Percentiles rank a stretch among this genome's conserved stretches.
Evolutionary conservation across 92 coral and sea anemone species (phyloP).

Genomic region (Porites rus): DNA sequence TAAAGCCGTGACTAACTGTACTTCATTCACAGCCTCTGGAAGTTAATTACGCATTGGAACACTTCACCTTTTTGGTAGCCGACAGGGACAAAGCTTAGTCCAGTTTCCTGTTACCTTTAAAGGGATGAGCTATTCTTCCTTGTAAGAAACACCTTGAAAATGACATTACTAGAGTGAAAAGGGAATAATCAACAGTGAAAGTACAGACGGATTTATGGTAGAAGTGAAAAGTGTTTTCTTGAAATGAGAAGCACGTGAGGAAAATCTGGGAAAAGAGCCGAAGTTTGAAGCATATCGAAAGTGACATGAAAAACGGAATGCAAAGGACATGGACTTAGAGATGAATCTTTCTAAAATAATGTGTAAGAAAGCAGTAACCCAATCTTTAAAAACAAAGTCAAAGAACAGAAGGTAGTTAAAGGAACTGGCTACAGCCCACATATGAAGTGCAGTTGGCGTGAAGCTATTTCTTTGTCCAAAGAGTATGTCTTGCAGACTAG

Average conservation of each 20-base stretch:
- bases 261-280: slow-evolving; percentile 20
- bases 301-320: slow-evolving; percentile 48
- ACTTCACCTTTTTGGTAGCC: slow-evolving; percentile 52
- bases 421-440: slow-evolving; percentile 30
- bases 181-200: slow-evolving; percentile 59
- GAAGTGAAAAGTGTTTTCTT: slow-evolving; percentile 62
- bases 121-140: slow-evolving; percentile 49
- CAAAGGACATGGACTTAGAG: slow-evolving; percentile 44
- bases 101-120: slow-evolving; percentile 41
- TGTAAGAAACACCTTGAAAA: slow-evolving; percentile 67
- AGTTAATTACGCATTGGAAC: slow-evolving; percentile 29
- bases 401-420: slow-evolving; percentile 34
- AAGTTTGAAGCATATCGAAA: slow-evolving; percentile 33
- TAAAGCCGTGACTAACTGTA: slow-evolving; percentile 35
- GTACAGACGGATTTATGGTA: slow-evolving; percentile 62
- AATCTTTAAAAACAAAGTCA: slow-evolving; percentile 19
- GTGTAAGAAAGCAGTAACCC: slow-evolving; percentile 36
- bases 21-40: slow-evolving; percentile 74
- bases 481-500: neutral
- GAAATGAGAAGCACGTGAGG: slow-evolving; percentile 67
- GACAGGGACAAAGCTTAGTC: slow-evolving; percentile 63
- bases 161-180: slow-evolving; percentile 51
- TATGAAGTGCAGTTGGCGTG: slow-evolving; percentile 47
- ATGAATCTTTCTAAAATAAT: slow-evolving; percentile 49
- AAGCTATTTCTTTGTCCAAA: slow-evolving; percentile 24